phyloP scores from a whole-genome alignment of 2,113 vertebrate species.

The Pitta sordida region DNA sequence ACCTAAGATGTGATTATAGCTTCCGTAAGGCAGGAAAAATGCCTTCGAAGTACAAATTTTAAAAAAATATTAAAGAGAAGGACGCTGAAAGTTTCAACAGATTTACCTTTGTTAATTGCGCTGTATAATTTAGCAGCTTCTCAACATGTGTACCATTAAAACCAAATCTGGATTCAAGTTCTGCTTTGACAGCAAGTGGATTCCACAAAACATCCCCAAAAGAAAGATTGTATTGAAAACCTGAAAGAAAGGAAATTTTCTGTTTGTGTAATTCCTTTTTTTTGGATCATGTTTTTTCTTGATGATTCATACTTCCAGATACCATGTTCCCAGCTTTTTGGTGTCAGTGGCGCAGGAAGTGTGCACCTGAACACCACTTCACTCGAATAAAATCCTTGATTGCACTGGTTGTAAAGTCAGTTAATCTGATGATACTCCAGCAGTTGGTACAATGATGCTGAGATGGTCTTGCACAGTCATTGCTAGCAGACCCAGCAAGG shows the following conservation, averaged over 20 bases:
- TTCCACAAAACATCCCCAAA: conserved; percentile 50
- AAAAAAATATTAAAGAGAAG: not conserved
- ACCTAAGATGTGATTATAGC: not conserved
- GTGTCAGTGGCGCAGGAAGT: not conserved
- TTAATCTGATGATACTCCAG: not conserved
- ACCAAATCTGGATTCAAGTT: conserved; percentile 59
- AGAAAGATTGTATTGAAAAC: conserved; percentile 12
- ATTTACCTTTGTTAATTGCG: conserved; percentile 44
- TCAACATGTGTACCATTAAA: conserved; percentile 7
- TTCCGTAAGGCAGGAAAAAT: not conserved
- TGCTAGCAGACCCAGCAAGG: not conserved
- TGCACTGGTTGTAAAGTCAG: not conserved
- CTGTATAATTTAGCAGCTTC: conserved; percentile 52
- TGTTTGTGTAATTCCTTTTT: not conserved
- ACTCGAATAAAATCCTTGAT: not conserved
- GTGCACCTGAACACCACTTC: not conserved
- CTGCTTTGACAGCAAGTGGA: not conserved
- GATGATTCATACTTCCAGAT: not conserved
- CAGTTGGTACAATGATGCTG: not conserved
- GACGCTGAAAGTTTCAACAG: not conserved
- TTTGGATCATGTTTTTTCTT: not conserved
- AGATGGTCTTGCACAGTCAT: not conserved
- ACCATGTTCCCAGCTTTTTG: not conserved
- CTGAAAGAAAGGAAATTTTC: conserved; percentile 3
- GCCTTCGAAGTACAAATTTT: not conserved